phyloP scores from a whole-genome alignment of 2,888 invertebrate genomes.

The Carpatolechia fugitivella region DNA sequence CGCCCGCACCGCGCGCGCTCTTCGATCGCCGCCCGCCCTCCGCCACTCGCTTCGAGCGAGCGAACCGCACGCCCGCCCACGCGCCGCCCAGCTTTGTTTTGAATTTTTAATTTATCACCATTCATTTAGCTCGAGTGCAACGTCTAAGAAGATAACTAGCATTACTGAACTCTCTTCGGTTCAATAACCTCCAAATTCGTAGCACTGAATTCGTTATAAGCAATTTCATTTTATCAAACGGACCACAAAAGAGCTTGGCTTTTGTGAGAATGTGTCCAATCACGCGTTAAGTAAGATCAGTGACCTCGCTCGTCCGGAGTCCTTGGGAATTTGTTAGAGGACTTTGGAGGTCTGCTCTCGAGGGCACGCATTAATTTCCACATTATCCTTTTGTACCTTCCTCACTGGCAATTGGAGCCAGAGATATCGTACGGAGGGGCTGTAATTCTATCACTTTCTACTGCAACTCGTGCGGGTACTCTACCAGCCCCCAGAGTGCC shows the following conservation, averaged over 20 bases:
- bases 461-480: neutral
- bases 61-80: slow-evolving; percentile 65
- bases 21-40: slow-evolving; percentile 75
- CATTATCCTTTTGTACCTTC: neutral
- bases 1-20: slow-evolving; percentile 68
- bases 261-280: neutral
- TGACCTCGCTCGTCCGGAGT: slow-evolving; percentile 22
- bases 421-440: neutral
- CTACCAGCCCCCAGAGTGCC: neutral
- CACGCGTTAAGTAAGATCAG: slow-evolving; percentile 16
- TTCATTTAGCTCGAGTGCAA: slow-evolving; percentile 60
- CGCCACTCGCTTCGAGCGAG: slow-evolving; percentile 35
- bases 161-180: slow-evolving; percentile 41
- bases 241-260: neutral
- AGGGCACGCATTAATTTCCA: neutral
- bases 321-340: slow-evolving; percentile 26
- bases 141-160: slow-evolving; percentile 50
- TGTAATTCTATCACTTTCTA: slow-evolving; percentile 1
- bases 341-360: slow-evolving; percentile 12
- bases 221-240: neutral
- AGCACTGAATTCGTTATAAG: neutral
- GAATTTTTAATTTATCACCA: slow-evolving; percentile 76
- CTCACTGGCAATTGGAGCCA: neutral
- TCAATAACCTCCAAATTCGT: slow-evolving; percentile 37
- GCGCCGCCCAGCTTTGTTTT: slow-evolving; percentile 68